These are phyloP conservation scores for Chloromyia formosa DNA, from an alignment of 2,888 invertebrate genomes.

Conservation along the genomic window DNA sequence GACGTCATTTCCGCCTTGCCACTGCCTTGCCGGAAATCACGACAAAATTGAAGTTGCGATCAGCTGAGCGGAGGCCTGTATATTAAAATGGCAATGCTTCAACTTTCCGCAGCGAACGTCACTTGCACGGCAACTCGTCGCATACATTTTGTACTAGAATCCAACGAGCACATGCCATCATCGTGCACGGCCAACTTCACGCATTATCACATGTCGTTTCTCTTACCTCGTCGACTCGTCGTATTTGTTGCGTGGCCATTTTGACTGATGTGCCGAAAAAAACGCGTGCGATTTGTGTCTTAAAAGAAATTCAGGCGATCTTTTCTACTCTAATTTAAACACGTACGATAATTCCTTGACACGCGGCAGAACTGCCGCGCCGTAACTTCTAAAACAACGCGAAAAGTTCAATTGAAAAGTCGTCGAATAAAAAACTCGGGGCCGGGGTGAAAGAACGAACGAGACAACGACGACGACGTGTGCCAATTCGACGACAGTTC, in stretches of 20 bases:
- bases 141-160: constrained; percentile 8
- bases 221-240: constrained; percentile 11
- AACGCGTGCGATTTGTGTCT: constrained; percentile 46
- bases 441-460: constrained; percentile 49
- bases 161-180: constrained; percentile 21
- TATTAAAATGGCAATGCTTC: no score
- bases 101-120: no score
- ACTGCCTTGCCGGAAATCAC: no score
- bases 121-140: no score
- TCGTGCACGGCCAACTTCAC: constrained; percentile 25
- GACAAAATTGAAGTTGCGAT: no score
- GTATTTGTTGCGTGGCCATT: constrained; percentile 58
- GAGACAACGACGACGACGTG: constrained; percentile 8
- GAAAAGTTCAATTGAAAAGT: constrained; percentile 17
- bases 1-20: no score
- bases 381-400: constrained; percentile 13
- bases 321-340: constrained; percentile 34
- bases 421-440: constrained; percentile 2
- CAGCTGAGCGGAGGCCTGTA: no score
- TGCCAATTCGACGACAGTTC: constrained; percentile 10
- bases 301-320: constrained; percentile 31
- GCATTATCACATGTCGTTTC: constrained; percentile 22
- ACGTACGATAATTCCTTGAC: not conserved
- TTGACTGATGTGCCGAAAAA: constrained; percentile 56
- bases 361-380: constrained; percentile 5